These are phyloP conservation scores for Mycogona germanica DNA, from an alignment of 2,888 invertebrate genomes.

Conservation along the genomic window DNA sequence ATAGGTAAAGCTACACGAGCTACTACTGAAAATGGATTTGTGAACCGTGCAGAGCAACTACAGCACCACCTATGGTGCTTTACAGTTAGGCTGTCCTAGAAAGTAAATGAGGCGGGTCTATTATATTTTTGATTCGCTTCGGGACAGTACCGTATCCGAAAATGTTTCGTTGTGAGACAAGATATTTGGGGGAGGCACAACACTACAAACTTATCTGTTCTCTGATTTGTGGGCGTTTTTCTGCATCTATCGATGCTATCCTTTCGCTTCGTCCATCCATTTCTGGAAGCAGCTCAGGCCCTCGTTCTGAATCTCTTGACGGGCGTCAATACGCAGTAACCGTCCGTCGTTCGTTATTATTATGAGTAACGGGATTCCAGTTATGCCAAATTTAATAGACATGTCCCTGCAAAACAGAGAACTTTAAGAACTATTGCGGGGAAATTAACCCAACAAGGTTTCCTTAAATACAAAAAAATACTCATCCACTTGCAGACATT, in stretches of 20 bases:
- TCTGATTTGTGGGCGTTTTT: neutral
- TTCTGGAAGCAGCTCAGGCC: slow-evolving; percentile 12
- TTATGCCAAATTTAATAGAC: slow-evolving; percentile 15
- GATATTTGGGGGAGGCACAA: neutral
- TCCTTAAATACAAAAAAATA: too few relatives aligned
- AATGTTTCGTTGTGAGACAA: too few relatives aligned
- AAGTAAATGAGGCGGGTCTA: too few relatives aligned
- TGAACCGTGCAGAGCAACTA: too few relatives aligned
- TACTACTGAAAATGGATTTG: too few relatives aligned
- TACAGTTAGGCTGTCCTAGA: too few relatives aligned
- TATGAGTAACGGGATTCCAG: slow-evolving; percentile 14
- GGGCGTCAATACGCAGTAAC: slow-evolving; percentile 9
- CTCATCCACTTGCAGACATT: too few relatives aligned
- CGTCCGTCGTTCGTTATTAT: slow-evolving; percentile 10
- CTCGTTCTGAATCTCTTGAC: slow-evolving; percentile 14
- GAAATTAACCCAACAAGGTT: too few relatives aligned
- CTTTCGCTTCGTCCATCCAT: slow-evolving; percentile 16
- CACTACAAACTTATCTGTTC: neutral
- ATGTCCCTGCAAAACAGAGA: slow-evolving; percentile 4
- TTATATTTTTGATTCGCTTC: too few relatives aligned
- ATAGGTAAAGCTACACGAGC: too few relatives aligned
- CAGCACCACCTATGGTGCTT: too few relatives aligned
- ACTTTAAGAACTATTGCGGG: neutral
- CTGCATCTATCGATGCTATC: neutral
- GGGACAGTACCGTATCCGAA: too few relatives aligned